Base-by-base conservation (phyloP, 2,888 invertebrate genomes). In the Acronicta psi region DNA sequence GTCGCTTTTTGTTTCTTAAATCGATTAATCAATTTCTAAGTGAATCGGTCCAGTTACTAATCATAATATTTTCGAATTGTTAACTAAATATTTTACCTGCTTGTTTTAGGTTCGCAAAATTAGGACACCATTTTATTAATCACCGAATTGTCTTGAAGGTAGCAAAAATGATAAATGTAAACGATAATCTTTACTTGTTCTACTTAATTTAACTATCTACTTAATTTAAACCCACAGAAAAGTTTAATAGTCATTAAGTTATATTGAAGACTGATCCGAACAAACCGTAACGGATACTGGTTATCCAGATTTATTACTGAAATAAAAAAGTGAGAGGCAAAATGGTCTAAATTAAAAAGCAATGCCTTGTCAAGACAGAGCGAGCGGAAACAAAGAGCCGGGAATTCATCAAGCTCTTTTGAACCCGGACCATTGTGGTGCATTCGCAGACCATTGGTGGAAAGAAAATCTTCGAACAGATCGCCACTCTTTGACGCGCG, bases 291-390 rank as follows among this genome's bases (percentile, higher is more conserved):
- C 63, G 62, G 70, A 73, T 72, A 75, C 69, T 83, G 79, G 81
- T 86, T 88, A 88, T 83, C 85, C 86, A 87, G 88, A 91, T 91
- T 91, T 89, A 90, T 89, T 84, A 89, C 84, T 81, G 82, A 85
- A 89, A 88, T 87, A 89, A 90, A 92, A 89, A 86, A 83, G 82
- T 63, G 47, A 20, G 47, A 88, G 75, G 86, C 86, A 84, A 89
- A 91, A 91, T 92, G 89, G 89, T 90, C 91, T 87, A 91, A 92
- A 93, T 93, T 91, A 93, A 93, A 93, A 93, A 91, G 92, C 91
- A 88, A 93, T 92, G 92, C 90, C 90, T 90, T 87, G 89, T 88
- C 86, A 90, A 85, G 89, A 84, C 86, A 87, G 90, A 92, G 88
- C 90, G 86, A 85, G 89, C 86, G 88, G 90, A 93, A 93, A 93